A percentile compares a stretch with the other conserved stretches of the same genome.
Conservation (phyloP, 2,113 vertebrate species). For the Neodontobutis hainanensis region DNA sequence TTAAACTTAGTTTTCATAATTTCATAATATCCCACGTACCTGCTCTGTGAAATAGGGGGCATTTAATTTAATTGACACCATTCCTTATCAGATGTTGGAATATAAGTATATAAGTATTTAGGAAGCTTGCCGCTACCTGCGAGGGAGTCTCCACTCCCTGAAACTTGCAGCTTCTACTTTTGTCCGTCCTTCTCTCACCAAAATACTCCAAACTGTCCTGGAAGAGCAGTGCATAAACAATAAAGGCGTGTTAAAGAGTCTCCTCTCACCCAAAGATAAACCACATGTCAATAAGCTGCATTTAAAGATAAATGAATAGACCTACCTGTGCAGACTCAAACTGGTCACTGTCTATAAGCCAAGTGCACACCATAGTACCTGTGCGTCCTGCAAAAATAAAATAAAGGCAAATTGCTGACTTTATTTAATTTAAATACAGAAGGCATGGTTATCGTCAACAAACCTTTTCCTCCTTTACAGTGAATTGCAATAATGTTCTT, state of each 20-base stretch:
- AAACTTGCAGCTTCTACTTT: slow-evolving; percentile 87
- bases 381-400: slow-evolving; percentile 84
- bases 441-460: not conserved
- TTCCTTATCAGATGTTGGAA: no score
- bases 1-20: slow-evolving; percentile 86
- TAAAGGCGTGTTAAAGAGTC: not conserved
- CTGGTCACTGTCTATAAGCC: slow-evolving; percentile 87
- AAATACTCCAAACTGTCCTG: slow-evolving; percentile 91
- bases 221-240: not conserved
- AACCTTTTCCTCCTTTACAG: slow-evolving; percentile 98
- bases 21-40: slow-evolving; percentile 94
- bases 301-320: not conserved
- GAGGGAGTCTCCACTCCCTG: slow-evolving; percentile 98
- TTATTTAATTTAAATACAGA: not conserved
- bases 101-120: not conserved
- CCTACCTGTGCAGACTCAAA: slow-evolving; percentile 90
- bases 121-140: slow-evolving; percentile 77
- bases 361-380: slow-evolving; percentile 91
- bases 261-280: no score
- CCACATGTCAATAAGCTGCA: not conserved
- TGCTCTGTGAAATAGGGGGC: slow-evolving; percentile 76
- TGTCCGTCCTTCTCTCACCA: slow-evolving; percentile 91
- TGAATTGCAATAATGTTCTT: slow-evolving; percentile 89
- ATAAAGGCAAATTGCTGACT: not conserved
- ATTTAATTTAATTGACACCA: no score